Percentiles rank a stretch among this genome's conserved stretches.
phyloP scores from a whole-genome alignment of 2,888 invertebrate species.

The Eremobia ochroleuca region DNA sequence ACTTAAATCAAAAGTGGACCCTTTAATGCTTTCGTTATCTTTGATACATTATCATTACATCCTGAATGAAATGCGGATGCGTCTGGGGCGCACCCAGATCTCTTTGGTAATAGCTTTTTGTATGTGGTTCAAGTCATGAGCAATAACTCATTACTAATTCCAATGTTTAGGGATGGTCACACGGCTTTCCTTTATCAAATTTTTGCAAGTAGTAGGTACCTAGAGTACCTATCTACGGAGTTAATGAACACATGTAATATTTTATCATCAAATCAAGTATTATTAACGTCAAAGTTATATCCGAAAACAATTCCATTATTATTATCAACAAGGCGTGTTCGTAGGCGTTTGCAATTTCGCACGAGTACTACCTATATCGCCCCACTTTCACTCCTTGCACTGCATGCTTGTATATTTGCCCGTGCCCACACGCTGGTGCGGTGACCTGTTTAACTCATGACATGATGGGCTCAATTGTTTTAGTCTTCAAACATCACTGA shows the following conservation, averaged over 20 bases:
- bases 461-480: slow-evolving; percentile 78
- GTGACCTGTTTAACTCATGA: slow-evolving; percentile 77
- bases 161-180: background rate
- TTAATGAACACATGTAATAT: background rate
- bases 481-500: slow-evolving; percentile 71
- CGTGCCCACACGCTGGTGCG: slow-evolving; percentile 65
- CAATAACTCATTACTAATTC: background rate
- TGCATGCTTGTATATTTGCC: slow-evolving; percentile 62
- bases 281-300: background rate
- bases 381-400: slow-evolving; percentile 73
- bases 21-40: slow-evolving; percentile 31
- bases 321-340: slow-evolving; percentile 35
- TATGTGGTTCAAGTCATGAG: slow-evolving; percentile 38
- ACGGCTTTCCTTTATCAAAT: background rate
- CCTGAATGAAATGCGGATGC: slow-evolving; percentile 59
- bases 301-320: slow-evolving; percentile 32
- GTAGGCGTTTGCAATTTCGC: slow-evolving; percentile 22
- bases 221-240: background rate
- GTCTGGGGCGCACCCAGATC: slow-evolving; percentile 52
- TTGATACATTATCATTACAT: slow-evolving; percentile 47
- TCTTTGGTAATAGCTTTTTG: slow-evolving; percentile 42
- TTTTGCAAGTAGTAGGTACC: background rate
- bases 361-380: slow-evolving; percentile 66
- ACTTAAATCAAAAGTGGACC: slow-evolving; percentile 27
- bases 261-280: slow-evolving; percentile 2